Conservation (phyloP, 30 jellyfish, hydroid and myxozoan genomes). For the Morbakka virulenta region DNA sequence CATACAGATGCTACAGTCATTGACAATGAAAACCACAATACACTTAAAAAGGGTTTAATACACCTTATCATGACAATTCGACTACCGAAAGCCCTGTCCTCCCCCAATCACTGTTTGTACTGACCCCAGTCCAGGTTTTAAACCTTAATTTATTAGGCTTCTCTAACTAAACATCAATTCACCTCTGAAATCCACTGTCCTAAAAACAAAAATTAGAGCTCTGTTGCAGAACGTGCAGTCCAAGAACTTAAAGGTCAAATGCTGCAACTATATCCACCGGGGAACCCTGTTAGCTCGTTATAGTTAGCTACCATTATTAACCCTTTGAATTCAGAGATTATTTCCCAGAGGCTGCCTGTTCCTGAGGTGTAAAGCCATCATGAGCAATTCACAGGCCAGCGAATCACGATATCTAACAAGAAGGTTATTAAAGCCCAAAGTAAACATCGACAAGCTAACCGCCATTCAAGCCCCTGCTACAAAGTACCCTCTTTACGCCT, state of each 20-base stretch:
- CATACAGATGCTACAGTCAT: no score
- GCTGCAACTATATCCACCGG: constrained; percentile 26
- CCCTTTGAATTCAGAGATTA: constrained; percentile 25
- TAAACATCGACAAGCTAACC: no score
- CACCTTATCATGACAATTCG: neutral
- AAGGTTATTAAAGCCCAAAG: constrained; percentile 7
- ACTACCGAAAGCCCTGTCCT: constrained; percentile 5
- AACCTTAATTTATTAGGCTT: neutral
- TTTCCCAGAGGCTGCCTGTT: constrained; percentile 17
- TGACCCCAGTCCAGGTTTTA: constrained; percentile 56
- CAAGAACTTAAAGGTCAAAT: constrained; percentile 32
- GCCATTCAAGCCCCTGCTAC: no score
- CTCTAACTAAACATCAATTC: constrained; percentile 1
- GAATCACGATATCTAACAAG: neutral
- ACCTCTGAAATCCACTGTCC: constrained; percentile 25
- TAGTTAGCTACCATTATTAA: constrained; percentile 20
- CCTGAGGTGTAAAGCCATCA: constrained; percentile 27
- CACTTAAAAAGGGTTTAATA: constrained; percentile 17
- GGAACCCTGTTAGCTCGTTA: neutral
- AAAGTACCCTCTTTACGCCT: no score
- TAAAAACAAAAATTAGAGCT: constrained; percentile 33
- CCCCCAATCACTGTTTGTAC: constrained; percentile 21
- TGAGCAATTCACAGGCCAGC: constrained; percentile 31
- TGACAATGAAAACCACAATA: constrained; percentile 6
- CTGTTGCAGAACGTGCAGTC: constrained; percentile 53